Percentiles rank a stretch among this genome's conserved stretches.
Conservation (phyloP, 1,140 invertebrate species). For the Eumaeus atala region DNA sequence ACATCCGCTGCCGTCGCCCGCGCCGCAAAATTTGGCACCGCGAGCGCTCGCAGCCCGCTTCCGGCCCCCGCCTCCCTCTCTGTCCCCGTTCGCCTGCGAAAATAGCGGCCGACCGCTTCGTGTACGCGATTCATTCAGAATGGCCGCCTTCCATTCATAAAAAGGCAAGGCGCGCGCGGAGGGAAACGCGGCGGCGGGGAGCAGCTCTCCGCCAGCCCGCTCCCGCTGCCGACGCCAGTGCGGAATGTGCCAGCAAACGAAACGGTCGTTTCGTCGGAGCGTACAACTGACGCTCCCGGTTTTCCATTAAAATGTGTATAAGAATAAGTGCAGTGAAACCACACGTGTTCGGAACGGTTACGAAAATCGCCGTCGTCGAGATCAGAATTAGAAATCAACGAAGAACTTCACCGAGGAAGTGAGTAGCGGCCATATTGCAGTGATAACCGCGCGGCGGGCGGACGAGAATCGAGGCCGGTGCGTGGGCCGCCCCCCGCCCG, state of each 20-base stretch:
- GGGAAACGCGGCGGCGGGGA: constrained; percentile 49
- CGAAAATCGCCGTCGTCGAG: constrained; percentile 69
- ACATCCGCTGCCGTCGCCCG: constrained; percentile 68
- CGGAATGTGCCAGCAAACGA: constrained; percentile 77
- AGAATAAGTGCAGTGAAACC: constrained; percentile 75
- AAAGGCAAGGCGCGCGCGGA: constrained; percentile 75
- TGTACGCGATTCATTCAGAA: constrained; percentile 80
- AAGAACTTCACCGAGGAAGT: constrained; percentile 73
- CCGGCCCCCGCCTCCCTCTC: constrained; percentile 60
- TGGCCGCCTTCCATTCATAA: constrained; percentile 86
- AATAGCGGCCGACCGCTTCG: constrained; percentile 70
- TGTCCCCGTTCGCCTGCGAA: constrained; percentile 62
- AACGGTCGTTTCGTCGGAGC: constrained; percentile 77
- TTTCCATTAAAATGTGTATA: constrained; percentile 74
- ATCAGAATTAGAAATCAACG: constrained; percentile 72
- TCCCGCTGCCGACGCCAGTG: constrained; percentile 67
- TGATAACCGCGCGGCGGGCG: constrained; percentile 72
- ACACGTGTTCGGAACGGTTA: constrained; percentile 71
- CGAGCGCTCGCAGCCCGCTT: constrained; percentile 64
- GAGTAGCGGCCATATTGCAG: constrained; percentile 74
- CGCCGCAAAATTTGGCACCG: constrained; percentile 72
- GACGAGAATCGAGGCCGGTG: constrained; percentile 73
- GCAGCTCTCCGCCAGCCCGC: constrained; percentile 72
- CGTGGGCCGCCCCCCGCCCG: constrained; percentile 71
- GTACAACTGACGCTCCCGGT: constrained; percentile 71